Base-by-base conservation (phyloP, 2,888 invertebrate species). In the Thelaira solivaga region DNA sequence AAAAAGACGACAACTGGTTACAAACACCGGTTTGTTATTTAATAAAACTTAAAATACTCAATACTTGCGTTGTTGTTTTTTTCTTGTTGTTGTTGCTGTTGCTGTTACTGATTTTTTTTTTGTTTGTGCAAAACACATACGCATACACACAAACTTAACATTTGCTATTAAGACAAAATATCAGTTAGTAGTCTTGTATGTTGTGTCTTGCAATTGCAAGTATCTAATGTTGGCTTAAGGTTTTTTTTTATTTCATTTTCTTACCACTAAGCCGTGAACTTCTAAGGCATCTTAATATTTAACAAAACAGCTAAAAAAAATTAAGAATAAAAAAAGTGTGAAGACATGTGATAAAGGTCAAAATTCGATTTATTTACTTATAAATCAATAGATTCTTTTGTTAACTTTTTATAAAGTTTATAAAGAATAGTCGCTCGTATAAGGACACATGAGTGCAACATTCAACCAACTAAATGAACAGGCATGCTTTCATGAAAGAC, bases 1-100 rank as follows among this genome's bases (percentile, higher is more conserved):
- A 61, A 55, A 72, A 61, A 51, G 20, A 65, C 72, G 26, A 65
- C 73, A 74, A 74, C 76, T 76, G 73, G 80, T 74, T 69, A 65
- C 69, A 73, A 80, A 80, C 80, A 76, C 80, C 80, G 80, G 80
- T 80, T 80, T 80, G 61, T 76, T 74, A 71, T 74, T 74, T 75
- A 76, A 74, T 73, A 74, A 69, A 69, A 69, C 39, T 59, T 69
- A 31, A 69, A 69, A 69, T 59, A 69, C 59, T 65, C 69, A 64
- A 65, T 76, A 76, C 65, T 47, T 62, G 71, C 72, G 65, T 57
- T n/a, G n/a, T n/a, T n/a, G n/a, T n/a, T n/a, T n/a, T 47, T 36
- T 8, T 22, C 20, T 26, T 26, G 29, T 26, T 16, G 36, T 10
- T 18, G 10, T 29, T 10, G n/a, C 26, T 55, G n/a, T 24, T 57